Conservation (phyloP, 2,888 invertebrate genomes). For the Netelia inedita region DNA sequence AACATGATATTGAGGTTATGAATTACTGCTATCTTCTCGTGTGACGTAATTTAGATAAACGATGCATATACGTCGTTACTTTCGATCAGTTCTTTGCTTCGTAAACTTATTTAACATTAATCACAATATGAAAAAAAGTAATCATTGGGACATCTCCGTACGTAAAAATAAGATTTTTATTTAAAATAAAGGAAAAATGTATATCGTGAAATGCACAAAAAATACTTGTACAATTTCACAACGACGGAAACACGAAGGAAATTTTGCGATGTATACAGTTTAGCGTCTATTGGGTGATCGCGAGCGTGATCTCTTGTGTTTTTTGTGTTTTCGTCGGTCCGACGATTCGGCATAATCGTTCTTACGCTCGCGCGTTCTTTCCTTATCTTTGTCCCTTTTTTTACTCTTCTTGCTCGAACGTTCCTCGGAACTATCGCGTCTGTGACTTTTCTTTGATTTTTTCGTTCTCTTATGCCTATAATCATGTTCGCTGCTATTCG, state of each 20-base stretch:
- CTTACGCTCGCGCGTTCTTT: constrained; percentile 86
- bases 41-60: constrained; percentile 10
- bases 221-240: constrained; percentile 42
- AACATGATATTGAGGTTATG: constrained; percentile 78
- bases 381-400: constrained; percentile 87
- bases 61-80: background rate
- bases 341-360: constrained; percentile 83
- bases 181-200: constrained; percentile 71
- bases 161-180: constrained; percentile 78
- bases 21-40: constrained; percentile 36
- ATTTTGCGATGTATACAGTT: constrained; percentile 62
- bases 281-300: constrained; percentile 73
- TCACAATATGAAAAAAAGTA: background rate
- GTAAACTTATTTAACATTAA: background rate
- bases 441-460: constrained; percentile 83
- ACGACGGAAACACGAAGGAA: background rate
- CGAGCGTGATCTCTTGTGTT: constrained; percentile 72
- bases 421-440: constrained; percentile 83
- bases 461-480: constrained; percentile 79
- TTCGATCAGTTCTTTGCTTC: constrained; percentile 14
- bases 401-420: constrained; percentile 86
- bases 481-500: constrained; percentile 74
- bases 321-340: constrained; percentile 86
- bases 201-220: constrained; percentile 46
- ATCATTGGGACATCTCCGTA: background rate